phyloP scores from a whole-genome alignment of 2,888 invertebrate species.

The Tetramorium bicarinatum region DNA sequence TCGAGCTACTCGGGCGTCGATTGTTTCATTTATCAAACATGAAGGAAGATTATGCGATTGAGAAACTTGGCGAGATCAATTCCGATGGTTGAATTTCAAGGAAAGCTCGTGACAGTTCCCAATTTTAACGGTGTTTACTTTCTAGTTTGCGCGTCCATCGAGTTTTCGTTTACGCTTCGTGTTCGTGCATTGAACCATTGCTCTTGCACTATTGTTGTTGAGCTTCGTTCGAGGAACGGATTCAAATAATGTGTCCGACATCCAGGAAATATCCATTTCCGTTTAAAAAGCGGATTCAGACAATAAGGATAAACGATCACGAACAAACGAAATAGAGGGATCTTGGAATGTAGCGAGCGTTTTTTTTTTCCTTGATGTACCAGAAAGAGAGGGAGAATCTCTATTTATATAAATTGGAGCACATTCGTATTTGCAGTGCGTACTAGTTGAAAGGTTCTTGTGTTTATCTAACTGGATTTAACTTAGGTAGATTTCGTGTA shows the following conservation, averaged over 20 bases:
- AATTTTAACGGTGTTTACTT: neutral
- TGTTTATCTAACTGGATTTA: too few species aligned
- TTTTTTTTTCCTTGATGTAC: neutral
- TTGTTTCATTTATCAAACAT: constrained; percentile 30
- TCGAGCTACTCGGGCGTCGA: neutral
- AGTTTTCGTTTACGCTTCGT: neutral
- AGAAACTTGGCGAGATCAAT: constrained; percentile 17
- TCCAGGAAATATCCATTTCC: neutral
- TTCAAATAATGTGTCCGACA: neutral
- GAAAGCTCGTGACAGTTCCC: neutral
- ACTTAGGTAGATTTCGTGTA: neutral
- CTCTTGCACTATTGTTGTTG: neutral
- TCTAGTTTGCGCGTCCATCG: neutral
- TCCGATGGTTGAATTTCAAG: neutral
- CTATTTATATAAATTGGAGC: too few species aligned
- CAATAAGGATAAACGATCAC: too few species aligned
- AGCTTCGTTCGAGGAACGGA: neutral
- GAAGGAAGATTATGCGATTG: constrained; percentile 9
- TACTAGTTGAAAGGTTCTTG: too few species aligned
- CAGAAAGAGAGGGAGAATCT: neutral
- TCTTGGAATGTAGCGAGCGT: neutral
- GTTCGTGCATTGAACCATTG: neutral
- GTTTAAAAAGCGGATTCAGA: neutral
- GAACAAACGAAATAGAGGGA: neutral
- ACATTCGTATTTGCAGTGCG: neutral